Conservation (phyloP, 2,888 invertebrate species). For the Zeuzera pyrina region DNA sequence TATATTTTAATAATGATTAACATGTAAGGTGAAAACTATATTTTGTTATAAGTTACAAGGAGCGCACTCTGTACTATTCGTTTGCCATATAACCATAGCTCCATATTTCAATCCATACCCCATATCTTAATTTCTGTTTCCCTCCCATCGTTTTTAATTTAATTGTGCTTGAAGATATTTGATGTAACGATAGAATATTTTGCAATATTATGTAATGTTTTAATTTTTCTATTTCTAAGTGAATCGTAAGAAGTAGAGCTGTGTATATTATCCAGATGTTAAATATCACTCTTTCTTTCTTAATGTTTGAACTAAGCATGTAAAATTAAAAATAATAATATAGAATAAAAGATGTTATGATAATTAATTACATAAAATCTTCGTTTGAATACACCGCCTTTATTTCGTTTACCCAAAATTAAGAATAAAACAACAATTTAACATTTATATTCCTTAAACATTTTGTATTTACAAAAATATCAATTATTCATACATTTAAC, state of each 20-base stretch:
- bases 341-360: slow-evolving; percentile 73
- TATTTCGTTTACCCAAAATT: slow-evolving; percentile 25
- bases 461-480: slow-evolving; percentile 35
- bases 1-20: slow-evolving; percentile 30
- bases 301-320: slow-evolving; percentile 72
- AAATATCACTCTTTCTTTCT: slow-evolving; percentile 71
- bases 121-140: slow-evolving; percentile 18
- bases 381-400: slow-evolving; percentile 51
- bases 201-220: slow-evolving; percentile 61
- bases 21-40: slow-evolving; percentile 59
- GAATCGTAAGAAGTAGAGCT: slow-evolving; percentile 58
- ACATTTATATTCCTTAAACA: slow-evolving; percentile 37
- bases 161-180: slow-evolving; percentile 38
- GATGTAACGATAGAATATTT: slow-evolving; percentile 67
- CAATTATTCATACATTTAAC: slow-evolving; percentile 20
- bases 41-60: slow-evolving; percentile 55
- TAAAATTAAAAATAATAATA: slow-evolving; percentile 74
- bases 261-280: slow-evolving; percentile 72
- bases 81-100: slow-evolving; percentile 48
- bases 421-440: slow-evolving; percentile 20
- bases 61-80: slow-evolving; percentile 34
- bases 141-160: slow-evolving; percentile 19
- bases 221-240: slow-evolving; percentile 56
- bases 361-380: slow-evolving; percentile 71
- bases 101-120: slow-evolving; percentile 20